Conservation (phyloP, 2,113 vertebrate species). For the Shinisaurus crocodilurus region DNA sequence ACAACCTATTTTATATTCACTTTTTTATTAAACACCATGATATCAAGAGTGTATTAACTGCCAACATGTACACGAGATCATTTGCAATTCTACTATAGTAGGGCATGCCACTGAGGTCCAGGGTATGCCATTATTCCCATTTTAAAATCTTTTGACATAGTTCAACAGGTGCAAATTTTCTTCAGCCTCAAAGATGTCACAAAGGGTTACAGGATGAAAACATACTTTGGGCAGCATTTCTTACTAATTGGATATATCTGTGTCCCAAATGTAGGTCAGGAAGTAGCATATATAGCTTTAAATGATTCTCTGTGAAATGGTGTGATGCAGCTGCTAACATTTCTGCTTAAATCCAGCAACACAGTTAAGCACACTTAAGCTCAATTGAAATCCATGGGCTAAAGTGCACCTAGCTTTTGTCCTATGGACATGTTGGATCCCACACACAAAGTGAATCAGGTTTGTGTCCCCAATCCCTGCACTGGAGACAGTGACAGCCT, state of each 20-base stretch:
- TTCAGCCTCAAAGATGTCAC: slow-evolving; percentile 40
- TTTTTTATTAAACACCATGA: slow-evolving; percentile 39
- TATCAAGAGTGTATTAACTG: slow-evolving; percentile 41
- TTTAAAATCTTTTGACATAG: slow-evolving; percentile 53
- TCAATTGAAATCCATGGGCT: background rate
- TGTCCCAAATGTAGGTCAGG: slow-evolving; percentile 18
- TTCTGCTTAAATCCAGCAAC: background rate
- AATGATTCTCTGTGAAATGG: slow-evolving; percentile 46
- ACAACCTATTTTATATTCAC: background rate
- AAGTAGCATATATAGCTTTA: slow-evolving; percentile 25
- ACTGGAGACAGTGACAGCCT: background rate
- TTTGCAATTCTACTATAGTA: slow-evolving; percentile 57
- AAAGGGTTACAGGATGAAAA: slow-evolving; percentile 19
- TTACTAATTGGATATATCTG: slow-evolving; percentile 55
- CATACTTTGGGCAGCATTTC: slow-evolving; percentile 22
- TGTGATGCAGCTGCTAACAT: slow-evolving; percentile 20
- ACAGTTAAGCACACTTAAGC: background rate
- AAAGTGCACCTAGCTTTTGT: background rate
- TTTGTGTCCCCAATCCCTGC: background rate
- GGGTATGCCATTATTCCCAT: slow-evolving; percentile 51
- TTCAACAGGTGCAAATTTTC: slow-evolving; percentile 53
- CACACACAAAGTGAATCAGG: background rate
- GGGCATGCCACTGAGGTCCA: slow-evolving; percentile 50
- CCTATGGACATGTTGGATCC: background rate
- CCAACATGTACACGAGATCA: slow-evolving; percentile 31